phyloP scores from a whole-genome alignment of 2,888 invertebrate genomes.

The Xanthorhoe spadicearia region DNA sequence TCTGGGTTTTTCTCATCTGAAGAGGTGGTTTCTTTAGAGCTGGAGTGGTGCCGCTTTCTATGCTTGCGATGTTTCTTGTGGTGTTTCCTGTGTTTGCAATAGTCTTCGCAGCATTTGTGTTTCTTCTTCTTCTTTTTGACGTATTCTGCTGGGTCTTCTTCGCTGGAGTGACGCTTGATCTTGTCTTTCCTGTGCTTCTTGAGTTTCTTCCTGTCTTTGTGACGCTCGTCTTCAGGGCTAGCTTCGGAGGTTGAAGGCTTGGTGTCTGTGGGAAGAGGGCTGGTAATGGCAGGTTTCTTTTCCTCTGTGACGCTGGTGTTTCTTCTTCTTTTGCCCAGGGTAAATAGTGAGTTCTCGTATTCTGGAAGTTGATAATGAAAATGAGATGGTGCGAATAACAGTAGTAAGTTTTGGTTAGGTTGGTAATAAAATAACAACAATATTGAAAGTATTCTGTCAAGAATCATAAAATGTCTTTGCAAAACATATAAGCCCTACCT shows the following conservation, averaged over 20 bases:
- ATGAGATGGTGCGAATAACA: background rate
- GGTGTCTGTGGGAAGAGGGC: constrained; percentile 49
- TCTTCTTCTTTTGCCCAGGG: constrained; percentile 90
- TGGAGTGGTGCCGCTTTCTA: constrained; percentile 88
- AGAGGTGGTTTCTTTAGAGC: constrained; percentile 79
- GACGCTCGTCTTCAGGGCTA: constrained; percentile 70
- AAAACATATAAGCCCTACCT: no score
- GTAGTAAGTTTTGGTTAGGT: background rate
- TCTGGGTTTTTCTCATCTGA: constrained; percentile 80
- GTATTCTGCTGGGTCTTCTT: constrained; percentile 77
- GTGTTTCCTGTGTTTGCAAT: constrained; percentile 89
- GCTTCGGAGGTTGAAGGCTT: constrained; percentile 53
- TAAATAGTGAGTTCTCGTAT: constrained; percentile 92
- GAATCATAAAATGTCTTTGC: no score
- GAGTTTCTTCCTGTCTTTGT: constrained; percentile 86
- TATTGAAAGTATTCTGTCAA: no score
- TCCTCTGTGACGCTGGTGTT: constrained; percentile 88
- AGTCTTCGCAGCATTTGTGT: constrained; percentile 88
- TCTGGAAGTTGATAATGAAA: constrained; percentile 81
- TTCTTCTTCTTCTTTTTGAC: constrained; percentile 88
- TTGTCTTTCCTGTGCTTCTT: constrained; percentile 89
- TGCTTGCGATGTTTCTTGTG: constrained; percentile 93
- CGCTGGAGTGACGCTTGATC: constrained; percentile 75
- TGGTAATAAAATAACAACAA: background rate
- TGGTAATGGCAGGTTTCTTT: constrained; percentile 65